Base-by-base conservation (phyloP, 2,797 vertebrate genomes). In the Darevskia nairensis region DNA sequence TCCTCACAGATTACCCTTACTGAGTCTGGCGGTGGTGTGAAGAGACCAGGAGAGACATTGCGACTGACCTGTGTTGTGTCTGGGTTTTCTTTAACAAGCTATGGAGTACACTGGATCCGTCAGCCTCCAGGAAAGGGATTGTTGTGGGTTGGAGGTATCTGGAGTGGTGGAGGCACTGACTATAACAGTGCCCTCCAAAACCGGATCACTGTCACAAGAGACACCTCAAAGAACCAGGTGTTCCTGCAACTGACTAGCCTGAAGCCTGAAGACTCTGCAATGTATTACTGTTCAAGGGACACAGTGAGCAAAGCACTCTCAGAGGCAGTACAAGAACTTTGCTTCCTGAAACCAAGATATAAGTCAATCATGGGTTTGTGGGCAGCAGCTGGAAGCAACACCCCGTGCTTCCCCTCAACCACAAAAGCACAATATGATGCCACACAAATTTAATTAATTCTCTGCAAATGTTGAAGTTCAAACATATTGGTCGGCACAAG, bases 251-350 rank as follows among this genome's bases (percentile, higher is more conserved):
- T 87, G 50, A 82, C 6, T 15, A 21, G 11, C 0, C 41, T 89
- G 72, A 90, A 50, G 2, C 29, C 83, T n/a, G 85, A 80, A 39
- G 92, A 93, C 61, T 83, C 78, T 0, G 88, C 91, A n/a, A 41
- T 35, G 29, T 92, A 87, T 92, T 86, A 80, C 44, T 92, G 90
- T 89, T 21, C 44, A 7, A 85, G 46, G 44, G 0, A 21, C 46
- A 74, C 85, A 80, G 10, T 59, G 25, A 72, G 15, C 3, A 15
- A 79, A 78, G 1, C 10, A 2, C n/a, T 32, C 7, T 3, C 2
- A 25, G 17, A 17, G 5, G 69, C 11, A 19, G 6, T 11, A 35
- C 66, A 68, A 41, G 25, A 75, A 39, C 21, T 21, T 13, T 1
- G 3, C 8, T 66, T 74, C 50, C 68, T 27, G 32, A 15, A 82